Conservation (phyloP, 1,140 invertebrate species). For the Aricia agestis region DNA sequence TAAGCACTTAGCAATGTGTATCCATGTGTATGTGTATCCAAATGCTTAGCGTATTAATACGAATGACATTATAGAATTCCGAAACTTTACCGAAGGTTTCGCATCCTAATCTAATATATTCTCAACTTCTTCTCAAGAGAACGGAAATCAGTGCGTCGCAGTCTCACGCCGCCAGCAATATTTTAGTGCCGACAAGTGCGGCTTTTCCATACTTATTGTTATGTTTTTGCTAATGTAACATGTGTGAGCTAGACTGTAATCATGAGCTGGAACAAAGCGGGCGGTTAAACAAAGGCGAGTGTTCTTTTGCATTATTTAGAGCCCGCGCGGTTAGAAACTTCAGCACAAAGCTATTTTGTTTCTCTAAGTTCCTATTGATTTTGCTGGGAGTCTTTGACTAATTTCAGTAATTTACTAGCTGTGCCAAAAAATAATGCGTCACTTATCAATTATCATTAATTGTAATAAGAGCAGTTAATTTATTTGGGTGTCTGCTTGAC, state of each 20-base stretch:
- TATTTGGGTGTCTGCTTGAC: too few relatives aligned
- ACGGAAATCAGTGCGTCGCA: background rate
- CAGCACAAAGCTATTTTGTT: background rate
- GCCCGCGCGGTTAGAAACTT: background rate
- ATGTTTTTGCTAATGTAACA: slow-evolving; percentile 3
- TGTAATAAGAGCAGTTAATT: too few relatives aligned
- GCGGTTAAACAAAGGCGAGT: slow-evolving; percentile 7
- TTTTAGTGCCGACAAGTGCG: background rate
- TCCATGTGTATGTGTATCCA: too few relatives aligned
- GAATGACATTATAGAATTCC: too few relatives aligned
- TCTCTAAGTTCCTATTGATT: too few relatives aligned
- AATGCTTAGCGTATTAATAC: too few relatives aligned
- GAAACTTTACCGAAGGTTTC: too few relatives aligned
- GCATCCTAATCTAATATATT: background rate
- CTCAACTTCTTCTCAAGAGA: background rate
- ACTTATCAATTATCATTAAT: too few relatives aligned
- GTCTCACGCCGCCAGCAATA: background rate
- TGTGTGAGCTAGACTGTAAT: slow-evolving; percentile 13
- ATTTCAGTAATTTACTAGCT: too few relatives aligned
- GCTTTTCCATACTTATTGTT: slow-evolving; percentile 1
- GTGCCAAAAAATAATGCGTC: too few relatives aligned
- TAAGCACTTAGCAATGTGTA: too few relatives aligned
- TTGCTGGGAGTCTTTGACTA: too few relatives aligned
- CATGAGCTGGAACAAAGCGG: slow-evolving; percentile 4
- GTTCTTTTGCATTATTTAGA: slow-evolving; percentile 14